A percentile compares a stretch with the other conserved stretches of the same genome.
Evolutionary conservation across 2,888 invertebrate genomes (phyloP).

Genomic region (Crocallis elinguaria): DNA sequence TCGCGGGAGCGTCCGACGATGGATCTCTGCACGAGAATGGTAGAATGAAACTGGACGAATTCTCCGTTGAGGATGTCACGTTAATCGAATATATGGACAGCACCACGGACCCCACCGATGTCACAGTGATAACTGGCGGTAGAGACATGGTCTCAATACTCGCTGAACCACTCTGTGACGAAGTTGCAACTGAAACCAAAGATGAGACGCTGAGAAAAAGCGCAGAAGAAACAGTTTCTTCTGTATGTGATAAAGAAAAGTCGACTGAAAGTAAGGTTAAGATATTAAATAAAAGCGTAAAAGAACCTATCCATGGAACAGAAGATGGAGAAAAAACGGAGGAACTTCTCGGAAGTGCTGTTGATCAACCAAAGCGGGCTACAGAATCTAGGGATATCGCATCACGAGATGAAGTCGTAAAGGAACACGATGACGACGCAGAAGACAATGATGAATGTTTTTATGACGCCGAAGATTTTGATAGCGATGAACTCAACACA

Average conservation of each 20-base stretch:
- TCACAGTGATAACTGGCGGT: constrained; percentile 85
- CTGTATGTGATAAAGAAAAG: too few relatives aligned
- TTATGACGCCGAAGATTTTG: constrained; percentile 29
- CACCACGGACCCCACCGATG: constrained; percentile 83
- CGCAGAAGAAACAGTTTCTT: not conserved
- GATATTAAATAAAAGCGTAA: too few relatives aligned
- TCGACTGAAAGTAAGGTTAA: too few relatives aligned
- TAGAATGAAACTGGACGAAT: constrained; percentile 65
- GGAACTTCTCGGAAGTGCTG: too few relatives aligned
- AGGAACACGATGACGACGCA: constrained; percentile 3
- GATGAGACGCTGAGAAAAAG: not conserved
- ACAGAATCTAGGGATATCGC: too few relatives aligned
- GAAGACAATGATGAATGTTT: constrained; percentile 13
- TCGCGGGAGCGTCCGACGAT: constrained; percentile 77
- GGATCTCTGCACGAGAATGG: constrained; percentile 69
- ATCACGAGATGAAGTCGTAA: too few relatives aligned
- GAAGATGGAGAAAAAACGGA: too few relatives aligned
- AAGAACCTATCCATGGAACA: too few relatives aligned
- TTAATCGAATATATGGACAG: constrained; percentile 86
- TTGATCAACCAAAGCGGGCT: too few relatives aligned
- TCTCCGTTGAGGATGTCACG: constrained; percentile 62
- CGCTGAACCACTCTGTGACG: too few relatives aligned
- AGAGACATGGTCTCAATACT: constrained; percentile 63
- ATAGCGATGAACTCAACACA: constrained; percentile 45
- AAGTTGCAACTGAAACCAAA: constrained; percentile 13